Evolutionary conservation across 2,888 invertebrate species (phyloP), one percentile per base, ranked within the genome.

Genomic region (Spodoptera exigua): DNA sequence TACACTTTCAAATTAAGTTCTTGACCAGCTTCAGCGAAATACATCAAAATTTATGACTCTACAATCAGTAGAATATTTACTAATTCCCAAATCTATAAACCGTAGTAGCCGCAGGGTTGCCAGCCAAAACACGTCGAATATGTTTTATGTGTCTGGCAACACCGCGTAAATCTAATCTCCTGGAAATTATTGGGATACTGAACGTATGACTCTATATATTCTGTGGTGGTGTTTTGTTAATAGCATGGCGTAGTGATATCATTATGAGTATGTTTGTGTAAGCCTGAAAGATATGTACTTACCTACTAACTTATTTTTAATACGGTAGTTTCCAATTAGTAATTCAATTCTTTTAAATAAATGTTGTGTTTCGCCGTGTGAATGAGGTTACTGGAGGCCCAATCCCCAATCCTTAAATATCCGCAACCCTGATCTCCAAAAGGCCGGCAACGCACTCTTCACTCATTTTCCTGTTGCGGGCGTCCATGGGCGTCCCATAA

Each of bases 81-180:
- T 63, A 52, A 63, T 40, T 36, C 51, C 39, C 51, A 47, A 37
- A 55, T 35, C 27, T 46, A 46, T 39, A 35, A 46, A 34, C 14
- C 21, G 45, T 18, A 40, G 12, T 47, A 21, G 39, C 72, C 72
- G 43, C 47, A 43, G 51, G 54, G 34, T 47, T 21, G 34, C 65
- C 51, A 70, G 53, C 67, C 72, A 61, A 56, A 61, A 72, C 72
- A 66, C 37, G 52, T 56, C 73, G 73, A 72, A 67, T 56, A 53
- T 69, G 72, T 66, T 69, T 69, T 61, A 69, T 69, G 69, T 56
- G 67, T 69, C 72, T 69, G 69, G 73, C 60, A 55, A 52, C 35
- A 68, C 57, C 21, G 67, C 56, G 48, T 56, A 58, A 67, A 71
- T 67, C 72, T 73, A 71, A 75, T 69, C 60, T 74, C 57, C 45